Base-by-base conservation (phyloP, 92 coral and sea anemone species). In the Epizoanthus rinbou region DNA sequence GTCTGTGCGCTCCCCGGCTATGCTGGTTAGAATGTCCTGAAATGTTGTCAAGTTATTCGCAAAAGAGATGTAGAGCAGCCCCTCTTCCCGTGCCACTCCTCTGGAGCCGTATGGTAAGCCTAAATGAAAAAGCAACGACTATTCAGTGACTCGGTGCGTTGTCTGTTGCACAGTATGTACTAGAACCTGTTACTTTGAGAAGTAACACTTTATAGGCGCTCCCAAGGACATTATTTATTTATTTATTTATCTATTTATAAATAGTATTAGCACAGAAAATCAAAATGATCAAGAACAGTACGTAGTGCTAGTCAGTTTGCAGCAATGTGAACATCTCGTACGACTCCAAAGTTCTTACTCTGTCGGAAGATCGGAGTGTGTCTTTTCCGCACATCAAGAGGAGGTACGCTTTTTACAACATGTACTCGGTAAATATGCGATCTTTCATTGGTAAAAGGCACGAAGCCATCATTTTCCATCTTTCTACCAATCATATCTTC, bases 401-500 rank as follows among this genome's bases (percentile, higher is more conserved):
- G 86, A 3, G 67, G 18, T 2, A 47, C 59, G 11, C 57, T 65
- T 39, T 74, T 62, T 21, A 66, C 73, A 25, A 82, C 39, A 69
- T 82, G 86, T 3, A 79, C 86, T 18, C 86, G 86, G 52, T 68
- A 69, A 9, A 72, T 82, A 52, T 82, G 86, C 22, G 68, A 53
- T 47, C 86, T n/a, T 31, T 50, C 18, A 57, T 69, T 82, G 5
- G 54, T 21, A 33, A 7, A 69, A 19, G 86, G 86, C 22, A 82
- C 54, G 28, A 82, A 64, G 45, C 66, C 70, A 66, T 82, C 69
- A 21, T 57, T 82, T 47, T 59, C 73, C 79, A 82, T 70, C 24
- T 66, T 74, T 82, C 86, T 63, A 0, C 86, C 86, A 68, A 82
- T 82, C 86, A 82, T 82, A 37, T 82, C 86, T 66, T 82, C 86